Conservation (phyloP, 2,797 vertebrate species). For the Carcharodon carcharias region DNA sequence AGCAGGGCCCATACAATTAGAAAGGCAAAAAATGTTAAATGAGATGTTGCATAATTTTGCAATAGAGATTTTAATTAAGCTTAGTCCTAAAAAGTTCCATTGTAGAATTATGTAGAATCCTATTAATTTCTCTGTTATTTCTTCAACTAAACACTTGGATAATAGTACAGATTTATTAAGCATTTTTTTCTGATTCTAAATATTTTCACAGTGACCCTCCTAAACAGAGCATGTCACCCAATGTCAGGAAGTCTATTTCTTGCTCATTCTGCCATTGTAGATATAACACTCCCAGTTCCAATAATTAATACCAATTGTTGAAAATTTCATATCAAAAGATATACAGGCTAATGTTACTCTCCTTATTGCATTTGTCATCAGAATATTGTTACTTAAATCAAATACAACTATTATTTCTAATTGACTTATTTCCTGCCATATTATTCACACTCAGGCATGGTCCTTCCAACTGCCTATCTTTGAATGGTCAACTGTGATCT, state of each 20-base stretch:
- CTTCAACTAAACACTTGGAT: not conserved
- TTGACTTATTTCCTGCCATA: not conserved
- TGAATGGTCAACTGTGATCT: not conserved
- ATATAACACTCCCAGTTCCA: not conserved
- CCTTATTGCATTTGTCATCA: not conserved
- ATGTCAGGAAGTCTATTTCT: not conserved
- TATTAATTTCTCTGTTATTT: not conserved
- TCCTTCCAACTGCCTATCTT: not conserved
- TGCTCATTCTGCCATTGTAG: not conserved
- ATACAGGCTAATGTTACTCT: not conserved
- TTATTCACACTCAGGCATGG: not conserved
- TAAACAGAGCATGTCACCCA: not conserved
- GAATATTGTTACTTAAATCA: not conserved
- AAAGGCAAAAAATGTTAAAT: not conserved
- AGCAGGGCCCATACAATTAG: not conserved
- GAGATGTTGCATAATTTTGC: not conserved
- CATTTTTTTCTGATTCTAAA: not conserved
- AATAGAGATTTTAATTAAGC: not conserved
- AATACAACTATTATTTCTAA: not conserved
- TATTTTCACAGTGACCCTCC: not conserved
- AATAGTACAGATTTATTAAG: not conserved
- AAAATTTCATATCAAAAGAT: not conserved
- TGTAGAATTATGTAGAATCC: not conserved
- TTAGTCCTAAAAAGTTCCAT: not conserved
- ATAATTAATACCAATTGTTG: not conserved